Evolutionary conservation across 2,797 vertebrate species (phyloP).

Genomic region (Pseudochaenichthys georgianus): DNA sequence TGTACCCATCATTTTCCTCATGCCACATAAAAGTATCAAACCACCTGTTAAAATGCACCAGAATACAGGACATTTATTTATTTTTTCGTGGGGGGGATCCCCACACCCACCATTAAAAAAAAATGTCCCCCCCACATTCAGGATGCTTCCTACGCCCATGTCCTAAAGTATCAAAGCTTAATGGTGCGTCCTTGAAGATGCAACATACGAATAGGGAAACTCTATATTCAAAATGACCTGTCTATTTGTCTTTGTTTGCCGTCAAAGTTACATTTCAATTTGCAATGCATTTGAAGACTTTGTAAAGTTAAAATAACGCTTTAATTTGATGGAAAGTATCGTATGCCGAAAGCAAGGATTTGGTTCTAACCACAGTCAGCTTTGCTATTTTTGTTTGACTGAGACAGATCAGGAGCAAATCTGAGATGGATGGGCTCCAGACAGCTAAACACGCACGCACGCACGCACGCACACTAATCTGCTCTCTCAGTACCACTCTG

Average conservation of each 20-base stretch:
- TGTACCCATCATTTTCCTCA: no score
- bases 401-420: constrained; percentile 54
- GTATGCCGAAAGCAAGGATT: constrained; percentile 60
- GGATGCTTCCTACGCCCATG: no score
- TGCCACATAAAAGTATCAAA: no score
- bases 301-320: constrained; percentile 31
- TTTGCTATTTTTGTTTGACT: constrained; percentile 55
- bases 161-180: constrained; percentile 5
- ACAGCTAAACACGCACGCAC: constrained; percentile 25
- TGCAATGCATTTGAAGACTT: constrained; percentile 13
- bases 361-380: constrained; percentile 59
- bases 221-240: background rate
- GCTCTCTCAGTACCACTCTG: constrained; percentile 53
- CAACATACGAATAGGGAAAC: background rate
- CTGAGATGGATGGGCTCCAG: constrained; percentile 68
- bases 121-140: no score
- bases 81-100: no score
- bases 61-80: no score
- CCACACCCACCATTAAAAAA: no score
- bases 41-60: no score
- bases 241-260: background rate
- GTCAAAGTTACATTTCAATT: constrained; percentile 21
- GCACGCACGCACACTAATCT: constrained; percentile 47
- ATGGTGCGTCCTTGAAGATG: background rate
- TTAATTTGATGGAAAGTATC: constrained; percentile 48